phyloP scores from a whole-genome alignment of 2,113 vertebrate genomes.

The Pantherophis guttatus region DNA sequence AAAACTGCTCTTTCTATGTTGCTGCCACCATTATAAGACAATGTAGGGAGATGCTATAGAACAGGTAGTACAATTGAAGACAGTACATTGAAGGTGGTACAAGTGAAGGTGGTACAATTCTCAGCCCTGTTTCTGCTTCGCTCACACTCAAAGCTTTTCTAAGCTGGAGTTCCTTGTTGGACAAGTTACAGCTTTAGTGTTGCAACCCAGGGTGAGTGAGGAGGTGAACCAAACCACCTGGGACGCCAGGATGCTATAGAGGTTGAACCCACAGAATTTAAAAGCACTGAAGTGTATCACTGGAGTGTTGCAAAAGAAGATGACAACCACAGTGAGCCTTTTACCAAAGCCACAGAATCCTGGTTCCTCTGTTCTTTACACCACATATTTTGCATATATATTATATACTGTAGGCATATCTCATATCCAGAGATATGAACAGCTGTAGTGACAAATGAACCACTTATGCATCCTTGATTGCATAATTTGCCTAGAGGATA shows the following conservation, averaged over 20 bases:
- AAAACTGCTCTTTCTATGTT: background rate
- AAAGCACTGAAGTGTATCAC: conserved; percentile 7
- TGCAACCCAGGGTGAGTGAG: background rate
- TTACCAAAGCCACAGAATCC: background rate
- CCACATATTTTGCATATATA: conserved; percentile 45
- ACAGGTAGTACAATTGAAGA: background rate
- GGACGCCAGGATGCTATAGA: background rate
- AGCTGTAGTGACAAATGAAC: conserved; percentile 60
- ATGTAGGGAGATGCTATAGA: background rate
- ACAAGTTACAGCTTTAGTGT: background rate
- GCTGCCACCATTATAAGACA: background rate
- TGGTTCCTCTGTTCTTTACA: conserved; percentile 30
- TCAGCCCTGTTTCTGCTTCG: background rate
- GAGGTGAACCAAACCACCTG: background rate
- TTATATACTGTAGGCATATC: conserved; percentile 47
- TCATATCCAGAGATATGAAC: conserved; percentile 56
- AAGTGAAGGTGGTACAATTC: background rate
- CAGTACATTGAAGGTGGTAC: no score
- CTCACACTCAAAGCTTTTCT: background rate
- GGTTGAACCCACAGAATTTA: conserved; percentile 22
- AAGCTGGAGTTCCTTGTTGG: background rate
- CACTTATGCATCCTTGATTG: conserved; percentile 61
- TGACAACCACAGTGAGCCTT: conserved; percentile 37
- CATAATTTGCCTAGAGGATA: conserved; percentile 68
- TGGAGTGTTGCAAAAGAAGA: conserved; percentile 13